Percentiles rank a stretch among this genome's conserved stretches.
Evolutionary conservation across 2,888 invertebrate species (phyloP).

Genomic region (Cabera pusaria): DNA sequence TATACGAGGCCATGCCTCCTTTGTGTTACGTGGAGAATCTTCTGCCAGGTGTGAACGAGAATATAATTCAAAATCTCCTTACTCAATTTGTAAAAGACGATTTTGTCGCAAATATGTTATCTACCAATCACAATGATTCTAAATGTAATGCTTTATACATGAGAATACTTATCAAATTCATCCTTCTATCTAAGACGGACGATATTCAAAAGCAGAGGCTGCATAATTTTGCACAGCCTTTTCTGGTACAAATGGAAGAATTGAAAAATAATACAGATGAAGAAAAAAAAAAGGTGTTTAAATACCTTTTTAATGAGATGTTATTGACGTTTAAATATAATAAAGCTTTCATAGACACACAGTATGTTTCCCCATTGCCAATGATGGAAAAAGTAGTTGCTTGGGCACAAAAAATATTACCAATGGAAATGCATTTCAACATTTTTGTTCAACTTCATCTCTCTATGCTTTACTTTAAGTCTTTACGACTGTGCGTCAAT

Average conservation of each 20-base stretch:
- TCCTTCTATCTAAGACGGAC: slow-evolving; percentile 42
- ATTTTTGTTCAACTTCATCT: slow-evolving; percentile 43
- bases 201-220: slow-evolving; percentile 37
- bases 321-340: slow-evolving; percentile 43
- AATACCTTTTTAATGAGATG: slow-evolving; percentile 32
- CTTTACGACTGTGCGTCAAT: slow-evolving; percentile 42
- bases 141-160: slow-evolving; percentile 29
- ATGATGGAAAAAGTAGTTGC: slow-evolving; percentile 42
- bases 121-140: slow-evolving; percentile 1
- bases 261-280: slow-evolving; percentile 1
- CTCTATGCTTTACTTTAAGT: slow-evolving; percentile 50
- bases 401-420: slow-evolving; percentile 39
- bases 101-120: slow-evolving; percentile 27
- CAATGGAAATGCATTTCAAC: slow-evolving; percentile 41
- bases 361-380: slow-evolving; percentile 41
- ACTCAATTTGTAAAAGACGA: slow-evolving; percentile 32
- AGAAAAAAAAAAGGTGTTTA: slow-evolving; percentile 1
- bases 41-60: slow-evolving; percentile 36
- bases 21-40: slow-evolving; percentile 38
- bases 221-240: slow-evolving; percentile 35
- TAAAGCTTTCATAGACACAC: slow-evolving; percentile 39
- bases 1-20: slow-evolving; percentile 28
- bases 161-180: slow-evolving; percentile 45
- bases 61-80: slow-evolving; percentile 36
- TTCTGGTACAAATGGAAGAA: slow-evolving; percentile 38